phyloP scores from a whole-genome alignment of 2,797 vertebrate species.

The Tenualosa thibaudeaui region DNA sequence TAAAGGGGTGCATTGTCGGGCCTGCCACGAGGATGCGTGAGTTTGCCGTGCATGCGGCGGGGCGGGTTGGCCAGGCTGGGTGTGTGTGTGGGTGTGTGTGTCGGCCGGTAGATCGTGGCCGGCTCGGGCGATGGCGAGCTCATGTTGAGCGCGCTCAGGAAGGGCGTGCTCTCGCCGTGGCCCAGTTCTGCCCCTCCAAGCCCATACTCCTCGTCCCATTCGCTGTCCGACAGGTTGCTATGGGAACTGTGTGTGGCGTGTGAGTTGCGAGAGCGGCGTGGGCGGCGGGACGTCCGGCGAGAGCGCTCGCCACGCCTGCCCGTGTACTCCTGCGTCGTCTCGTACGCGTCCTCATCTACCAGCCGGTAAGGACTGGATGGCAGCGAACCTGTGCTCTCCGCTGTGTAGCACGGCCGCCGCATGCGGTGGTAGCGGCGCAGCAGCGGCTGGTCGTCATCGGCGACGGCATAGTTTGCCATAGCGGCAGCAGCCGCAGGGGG shows the following conservation, averaged over 20 bases:
- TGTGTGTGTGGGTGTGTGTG: slow-evolving; percentile 88
- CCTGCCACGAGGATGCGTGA: slow-evolving; percentile 79
- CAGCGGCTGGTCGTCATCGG: slow-evolving; percentile 90
- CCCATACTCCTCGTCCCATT: slow-evolving; percentile 83
- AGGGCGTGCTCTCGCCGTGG: slow-evolving; percentile 92
- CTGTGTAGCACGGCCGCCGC: slow-evolving; percentile 83
- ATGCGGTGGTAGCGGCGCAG: slow-evolving; percentile 81
- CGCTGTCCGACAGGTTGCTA: slow-evolving; percentile 85
- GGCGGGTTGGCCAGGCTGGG: slow-evolving; percentile 47
- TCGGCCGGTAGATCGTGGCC: slow-evolving; percentile 71
- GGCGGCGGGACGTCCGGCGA: slow-evolving; percentile 84
- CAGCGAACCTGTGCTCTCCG: slow-evolving; percentile 91
- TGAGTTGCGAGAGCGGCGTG: slow-evolving; percentile 89
- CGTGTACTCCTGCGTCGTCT: slow-evolving; percentile 95
- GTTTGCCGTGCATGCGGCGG: slow-evolving; percentile 81
- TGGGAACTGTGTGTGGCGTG: slow-evolving; percentile 89
- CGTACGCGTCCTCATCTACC: slow-evolving; percentile 92
- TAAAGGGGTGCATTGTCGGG: slow-evolving; percentile 89
- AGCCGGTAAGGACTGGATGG: slow-evolving; percentile 93
- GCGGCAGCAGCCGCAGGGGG: slow-evolving; percentile 82
- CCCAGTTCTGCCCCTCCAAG: slow-evolving; percentile 74
- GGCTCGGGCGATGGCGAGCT: slow-evolving; percentile 81
- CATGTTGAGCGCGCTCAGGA: slow-evolving; percentile 92
- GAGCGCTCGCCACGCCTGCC: slow-evolving; percentile 82
- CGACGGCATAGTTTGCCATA: slow-evolving; percentile 72